Evolutionary conservation across 2,888 invertebrate species (phyloP).

Genomic region (Adineta ricciae): DNA sequence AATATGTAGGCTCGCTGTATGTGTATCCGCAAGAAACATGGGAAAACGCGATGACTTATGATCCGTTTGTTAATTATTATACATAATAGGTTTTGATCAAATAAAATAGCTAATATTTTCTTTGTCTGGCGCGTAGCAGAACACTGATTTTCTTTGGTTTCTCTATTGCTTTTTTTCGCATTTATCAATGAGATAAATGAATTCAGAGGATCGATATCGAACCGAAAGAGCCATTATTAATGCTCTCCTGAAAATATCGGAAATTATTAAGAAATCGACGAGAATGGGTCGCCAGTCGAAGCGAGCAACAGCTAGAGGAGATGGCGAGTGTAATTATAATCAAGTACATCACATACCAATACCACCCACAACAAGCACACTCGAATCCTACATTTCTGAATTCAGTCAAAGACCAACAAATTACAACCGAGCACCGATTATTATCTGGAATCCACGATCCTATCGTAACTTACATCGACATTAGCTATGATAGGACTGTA

Average conservation of each 20-base stretch:
- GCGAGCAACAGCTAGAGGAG: neutral
- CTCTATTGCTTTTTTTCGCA: neutral
- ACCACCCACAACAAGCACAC: neutral
- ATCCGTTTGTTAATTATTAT: neutral
- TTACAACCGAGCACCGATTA: neutral
- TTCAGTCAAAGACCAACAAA: neutral
- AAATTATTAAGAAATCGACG: neutral
- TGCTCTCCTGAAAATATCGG: neutral
- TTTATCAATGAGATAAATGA: neutral
- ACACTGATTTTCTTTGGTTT: no score
- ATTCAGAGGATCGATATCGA: neutral
- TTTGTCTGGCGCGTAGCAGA: neutral
- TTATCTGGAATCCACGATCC: no score
- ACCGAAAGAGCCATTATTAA: neutral
- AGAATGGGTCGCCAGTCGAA: neutral
- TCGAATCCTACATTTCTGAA: neutral
- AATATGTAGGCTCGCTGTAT: neutral
- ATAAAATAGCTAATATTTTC: neutral
- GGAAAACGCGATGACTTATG: neutral
- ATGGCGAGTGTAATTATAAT: neutral
- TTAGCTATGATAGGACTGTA: no score
- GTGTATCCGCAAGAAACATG: no score
- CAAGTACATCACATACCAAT: neutral
- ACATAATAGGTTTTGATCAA: neutral
- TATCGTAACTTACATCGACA: no score